Base-by-base conservation (phyloP, 1,140 invertebrate genomes). In the Trichonephila clavipes region DNA sequence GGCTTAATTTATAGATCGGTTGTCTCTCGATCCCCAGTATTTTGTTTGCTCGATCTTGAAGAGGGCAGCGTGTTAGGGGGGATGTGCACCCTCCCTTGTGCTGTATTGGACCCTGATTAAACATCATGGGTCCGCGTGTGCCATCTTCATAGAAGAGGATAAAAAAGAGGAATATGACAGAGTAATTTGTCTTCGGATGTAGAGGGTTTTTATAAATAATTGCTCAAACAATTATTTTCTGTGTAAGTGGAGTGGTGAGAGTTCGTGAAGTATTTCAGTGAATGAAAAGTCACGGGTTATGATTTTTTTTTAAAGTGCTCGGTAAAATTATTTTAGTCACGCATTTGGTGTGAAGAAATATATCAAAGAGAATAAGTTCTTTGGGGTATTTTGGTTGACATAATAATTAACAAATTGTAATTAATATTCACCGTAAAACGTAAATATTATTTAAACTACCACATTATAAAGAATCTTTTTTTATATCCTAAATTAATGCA, bases 1-100 rank as follows among this genome's bases (percentile, higher is more conserved):
- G 51, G 28, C 85, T 87, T 87, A 87, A 87, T 87, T 87, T 87
- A 87, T 64, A 64, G 61, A 64, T 87, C 85, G 28, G 28, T 64
- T 34, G 51, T 58, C 58, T 62, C 59, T 61, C 59, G n/a, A 58
- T 28, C 85, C 85, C 61, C 34, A 24, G 34, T 24, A 59, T 87
- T 59, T 87, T 87, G 85, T 87, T 87, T 87, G 61, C 85, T 62
- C 59, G 28, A 28, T 87, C 51, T 87, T 62, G n/a, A 61, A 64
- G 58, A 69, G 66, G 8, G 66, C 66, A 69, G 51, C 10, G 51
- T 51, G 51, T 3, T 51, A 51, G 51, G n/a, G 66, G 66, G 59
- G 24, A 14, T 21, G 12, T 34, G 85, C 28, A 51, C 51, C 61
- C 85, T 64, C 51, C 51, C 59, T 59, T 16, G 85, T n/a, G 59